Conservation (phyloP, 2,888 invertebrate species). For the Bembecia ichneumoniformis region DNA sequence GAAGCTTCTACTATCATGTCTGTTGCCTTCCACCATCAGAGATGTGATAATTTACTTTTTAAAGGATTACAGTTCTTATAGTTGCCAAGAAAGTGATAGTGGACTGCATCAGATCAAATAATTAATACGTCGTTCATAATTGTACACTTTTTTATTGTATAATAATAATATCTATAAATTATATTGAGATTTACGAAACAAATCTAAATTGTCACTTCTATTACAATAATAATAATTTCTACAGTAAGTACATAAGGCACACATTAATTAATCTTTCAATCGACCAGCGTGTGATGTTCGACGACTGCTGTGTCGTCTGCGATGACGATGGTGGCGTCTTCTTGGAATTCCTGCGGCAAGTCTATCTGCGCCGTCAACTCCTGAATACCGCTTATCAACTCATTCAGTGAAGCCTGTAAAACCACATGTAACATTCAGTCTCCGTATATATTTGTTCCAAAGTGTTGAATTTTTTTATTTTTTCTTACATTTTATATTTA, state of each 20-base stretch:
- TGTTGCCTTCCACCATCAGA: too few relatives aligned
- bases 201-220: too few relatives aligned
- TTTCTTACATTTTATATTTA: too few relatives aligned
- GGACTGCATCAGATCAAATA: too few relatives aligned
- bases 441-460: too few relatives aligned
- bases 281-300: constrained; percentile 55
- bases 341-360: constrained; percentile 47
- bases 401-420: constrained; percentile 41
- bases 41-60: too few relatives aligned
- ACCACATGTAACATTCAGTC: background rate
- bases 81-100: too few relatives aligned
- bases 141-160: too few relatives aligned
- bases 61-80: too few relatives aligned
- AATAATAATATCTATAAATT: background rate
- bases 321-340: constrained; percentile 52
- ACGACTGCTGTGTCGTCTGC: constrained; percentile 46
- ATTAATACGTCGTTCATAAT: too few relatives aligned
- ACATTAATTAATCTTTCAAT: constrained; percentile 17
- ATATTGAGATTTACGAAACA: background rate
- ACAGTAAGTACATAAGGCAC: constrained; percentile 1
- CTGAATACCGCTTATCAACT: constrained; percentile 50
- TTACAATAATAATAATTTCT: too few relatives aligned
- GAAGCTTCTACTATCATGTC: too few relatives aligned
- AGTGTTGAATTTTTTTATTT: background rate
- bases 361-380: constrained; percentile 58